Evolutionary conservation across 2,888 invertebrate genomes (phyloP).

Genomic region (Mellilla xanthometata): DNA sequence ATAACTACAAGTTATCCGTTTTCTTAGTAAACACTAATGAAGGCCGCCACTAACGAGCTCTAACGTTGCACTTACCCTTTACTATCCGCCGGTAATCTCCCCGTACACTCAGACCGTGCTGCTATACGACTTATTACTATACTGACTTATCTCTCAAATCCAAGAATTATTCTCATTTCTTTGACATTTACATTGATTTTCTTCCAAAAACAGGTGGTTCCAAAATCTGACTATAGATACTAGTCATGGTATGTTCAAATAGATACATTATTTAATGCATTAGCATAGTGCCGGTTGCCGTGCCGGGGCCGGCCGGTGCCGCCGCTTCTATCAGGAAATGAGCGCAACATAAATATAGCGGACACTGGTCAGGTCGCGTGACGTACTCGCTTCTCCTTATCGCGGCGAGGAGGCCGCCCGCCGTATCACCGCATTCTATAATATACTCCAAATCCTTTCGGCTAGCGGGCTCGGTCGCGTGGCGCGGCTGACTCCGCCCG

Average conservation of each 20-base stretch:
- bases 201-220: no score
- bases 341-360: constrained; percentile 80
- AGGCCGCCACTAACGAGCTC: constrained; percentile 66
- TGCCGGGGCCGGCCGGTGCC: constrained; percentile 54
- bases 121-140: no score
- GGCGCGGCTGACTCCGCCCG: constrained; percentile 45
- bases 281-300: constrained; percentile 45
- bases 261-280: no score
- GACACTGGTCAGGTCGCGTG: constrained; percentile 79
- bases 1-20: constrained; percentile 55
- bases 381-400: constrained; percentile 78
- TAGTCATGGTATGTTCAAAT: no score
- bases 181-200: no score
- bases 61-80: constrained; percentile 60
- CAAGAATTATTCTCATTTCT: no score
- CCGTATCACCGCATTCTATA: constrained; percentile 45
- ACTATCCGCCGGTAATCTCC: constrained; percentile 66
- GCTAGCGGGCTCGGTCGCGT: constrained; percentile 57
- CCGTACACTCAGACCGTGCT: no score
- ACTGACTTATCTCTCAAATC: no score
- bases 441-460: constrained; percentile 46
- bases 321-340: constrained; percentile 70
- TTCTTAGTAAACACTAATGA: constrained; percentile 69
- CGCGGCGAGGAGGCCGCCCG: constrained; percentile 70
- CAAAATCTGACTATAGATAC: no score